Evolutionary conservation across 2,113 vertebrate genomes (phyloP), one percentile per base, ranked within the genome.

Genomic region (Pachycephala philippinensis): DNA sequence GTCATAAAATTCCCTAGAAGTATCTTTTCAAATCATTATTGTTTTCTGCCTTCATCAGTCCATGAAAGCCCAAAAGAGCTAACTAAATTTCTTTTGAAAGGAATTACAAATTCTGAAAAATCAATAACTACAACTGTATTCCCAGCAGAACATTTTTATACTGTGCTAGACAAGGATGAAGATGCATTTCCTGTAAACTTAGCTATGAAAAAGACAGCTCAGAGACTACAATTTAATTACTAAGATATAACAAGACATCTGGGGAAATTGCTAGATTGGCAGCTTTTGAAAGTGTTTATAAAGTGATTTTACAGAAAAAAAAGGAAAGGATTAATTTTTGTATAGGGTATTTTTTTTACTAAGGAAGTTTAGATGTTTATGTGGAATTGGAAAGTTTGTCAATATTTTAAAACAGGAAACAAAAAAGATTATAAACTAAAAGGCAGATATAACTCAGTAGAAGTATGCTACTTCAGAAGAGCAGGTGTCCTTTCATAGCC

Each of bases 221-320:
- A 84, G 86, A 93, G 93, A 96, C 69, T 89, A 85, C 42, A 95
- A 95, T 95, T 96, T 96, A 92, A 96, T 97, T 96, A 94, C 84
- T 63, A 70, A 61, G 49, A 53, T 76, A 82, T 65, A 96, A 96
- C 64, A 95, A 94, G 85, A 87, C 80, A 91, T 81, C 86, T 87
- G 76, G 90, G 91, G 84, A 87, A 90, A 71, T 53, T 85, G 39
- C 49, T 74, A 84, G 81, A 95, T 53, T 95, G 95, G 54, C 80
- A 95, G 86, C 33, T 91, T 87, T 89, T 61, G 63, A 83, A 89
- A 95, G 74, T 76, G 44, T 90, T 93, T 84, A 74, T 39, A 42
- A 92, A 89, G 56, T 78, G 60, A 71, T 89, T 95, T 93, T 77
- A 68, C 8, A 66, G 77, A 15, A 37, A 37, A 39, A 70, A 80